These are phyloP conservation scores for Tachina fera DNA, from an alignment of 2,888 invertebrate genomes.

Conservation along the genomic window DNA sequence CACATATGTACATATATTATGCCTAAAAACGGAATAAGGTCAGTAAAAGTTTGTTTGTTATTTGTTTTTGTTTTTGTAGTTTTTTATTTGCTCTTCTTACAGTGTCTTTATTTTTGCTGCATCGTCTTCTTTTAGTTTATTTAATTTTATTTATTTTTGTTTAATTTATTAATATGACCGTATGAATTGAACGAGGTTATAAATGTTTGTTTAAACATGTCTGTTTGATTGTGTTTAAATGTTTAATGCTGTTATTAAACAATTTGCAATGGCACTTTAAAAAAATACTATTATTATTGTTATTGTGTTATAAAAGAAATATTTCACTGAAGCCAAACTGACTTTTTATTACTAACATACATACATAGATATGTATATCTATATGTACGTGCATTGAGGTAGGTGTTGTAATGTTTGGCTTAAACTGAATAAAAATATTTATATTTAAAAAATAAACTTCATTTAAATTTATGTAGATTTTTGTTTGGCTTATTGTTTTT, in stretches of 20 bases:
- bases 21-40: conserved; percentile 19
- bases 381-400: conserved; percentile 25
- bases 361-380: not conserved
- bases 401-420: conserved; percentile 43
- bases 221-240: not conserved
- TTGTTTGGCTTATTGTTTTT: conserved; percentile 20
- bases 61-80: conserved; percentile 6
- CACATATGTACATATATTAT: conserved; percentile 23
- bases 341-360: too few relatives aligned
- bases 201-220: not conserved
- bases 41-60: conserved; percentile 68
- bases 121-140: not conserved
- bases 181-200: not conserved
- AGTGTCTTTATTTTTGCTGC: not conserved
- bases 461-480: conserved; percentile 3
- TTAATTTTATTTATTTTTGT: not conserved
- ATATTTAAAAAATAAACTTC: not conserved
- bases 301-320: too few relatives aligned
- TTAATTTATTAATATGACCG: conserved; percentile 15
- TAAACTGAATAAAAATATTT: not conserved
- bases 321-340: too few relatives aligned
- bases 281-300: conserved; percentile 24
- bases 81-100: conserved; percentile 5
- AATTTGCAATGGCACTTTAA: conserved; percentile 48
- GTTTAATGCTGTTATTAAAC: conserved; percentile 5